Evolutionary conservation across 2,113 vertebrate species (phyloP), one percentile per base, ranked within the genome.

Genomic region (Morone chrysops): DNA sequence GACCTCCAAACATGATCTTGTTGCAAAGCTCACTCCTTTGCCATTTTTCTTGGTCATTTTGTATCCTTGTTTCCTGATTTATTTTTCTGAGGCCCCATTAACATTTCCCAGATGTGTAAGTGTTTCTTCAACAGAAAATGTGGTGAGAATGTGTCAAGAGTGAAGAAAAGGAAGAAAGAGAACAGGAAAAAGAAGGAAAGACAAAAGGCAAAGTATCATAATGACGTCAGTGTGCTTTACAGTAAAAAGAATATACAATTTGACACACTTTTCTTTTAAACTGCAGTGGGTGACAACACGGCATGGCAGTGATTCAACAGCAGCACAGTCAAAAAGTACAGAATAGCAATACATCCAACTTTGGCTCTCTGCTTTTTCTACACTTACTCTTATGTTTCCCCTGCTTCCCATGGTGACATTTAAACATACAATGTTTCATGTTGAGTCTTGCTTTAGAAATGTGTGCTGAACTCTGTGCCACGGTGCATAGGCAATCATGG

Each of bases 31-130:
- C 45, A 71, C 1, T 65, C 78, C 43, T 86, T 83, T 77, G 50
- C 43, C 67, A 79, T 88, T 71, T 56, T 65, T 87, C 53, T 74
- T 71, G 6, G 17, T 70, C 63, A 78, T 80, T 79, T 89, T 77
- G 36, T 89, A 71, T 83, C 83, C 72, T 75, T 72, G 48, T 90
- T 70, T 89, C 83, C 59, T 82, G 81, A 90, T 92, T 92, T 90
- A 79, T 94, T 84, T 87, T 86, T 86, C 57, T 73, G 79, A 88
- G 78, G 86, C 68, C 68, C 75, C 36, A 48, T 74, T 92, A 93
- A 92, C 79, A 75, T 59, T 67, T 70, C 68, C 88, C 93, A 93
- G 90, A 93, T 92, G 90, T 92, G 74, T 48, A 17, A 83, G 75
- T 82, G 87, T 87, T 90, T 87, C 71, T 83, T 72, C 82, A 81